Evolutionary conservation across 2,113 vertebrate genomes (phyloP), one percentile per base, ranked within the genome.

Genomic region (Phrynosoma platyrhinos): DNA sequence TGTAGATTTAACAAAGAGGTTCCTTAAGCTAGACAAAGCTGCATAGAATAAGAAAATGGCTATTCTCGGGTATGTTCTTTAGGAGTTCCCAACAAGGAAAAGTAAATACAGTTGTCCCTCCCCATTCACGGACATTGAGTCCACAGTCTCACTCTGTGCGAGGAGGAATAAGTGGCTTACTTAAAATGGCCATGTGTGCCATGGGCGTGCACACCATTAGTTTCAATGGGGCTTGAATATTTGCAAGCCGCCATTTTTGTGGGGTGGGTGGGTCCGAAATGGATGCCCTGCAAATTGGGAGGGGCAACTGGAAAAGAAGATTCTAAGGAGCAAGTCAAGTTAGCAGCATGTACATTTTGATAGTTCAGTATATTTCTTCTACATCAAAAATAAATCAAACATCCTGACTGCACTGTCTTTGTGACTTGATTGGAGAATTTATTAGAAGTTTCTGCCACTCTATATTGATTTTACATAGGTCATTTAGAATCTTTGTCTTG

Each of bases 331-430:
- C 89, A 91, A 90, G 87, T 80, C 66, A 90, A 3, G 27, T 53
- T 88, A 91, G 82, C 82, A 89, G 86, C 72, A 92, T 94, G 78
- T 66, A 95, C 82, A 90, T 79, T 94, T 85, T 62, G 64, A 53
- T 92, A 90, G 83, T 87, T 91, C 89, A 95, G 93, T 90, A 88
- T 72, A 84, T 90, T 93, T 93, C 25, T 53, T 21, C 86, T 94
- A 85, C 55, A 90, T 88, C 9, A 64, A 93, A 93, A 95, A 88
- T 87, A 91, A 95, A 88, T 88, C 83, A 66, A 16, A 89, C 68
- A 82, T 69, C 90, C 88, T 93, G 88, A 95, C 79, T 84, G 7
- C 78, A 30, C 14, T 89, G 79, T 53, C 94, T 93, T 92, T 84
- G 78, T 79, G 88, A 87, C 30, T 81, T 75, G 53, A 86, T 53